Base-by-base conservation (phyloP, 2,888 invertebrate species). In the Spilarctia lutea region DNA sequence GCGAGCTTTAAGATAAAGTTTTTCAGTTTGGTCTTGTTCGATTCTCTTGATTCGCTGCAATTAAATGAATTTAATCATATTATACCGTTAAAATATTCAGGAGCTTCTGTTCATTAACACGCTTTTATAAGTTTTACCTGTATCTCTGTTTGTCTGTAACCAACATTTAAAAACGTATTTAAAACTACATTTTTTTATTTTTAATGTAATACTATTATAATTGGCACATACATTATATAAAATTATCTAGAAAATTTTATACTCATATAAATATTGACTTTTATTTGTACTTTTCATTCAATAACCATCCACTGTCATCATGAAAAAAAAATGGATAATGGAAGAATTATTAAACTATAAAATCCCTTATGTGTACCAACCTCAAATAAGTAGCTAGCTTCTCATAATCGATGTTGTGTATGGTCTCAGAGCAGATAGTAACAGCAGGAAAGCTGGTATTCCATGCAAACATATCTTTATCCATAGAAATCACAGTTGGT, bases 401-500 rank as follows among this genome's bases (percentile, higher is more conserved):
- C 8, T 87, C 88, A 56, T 93, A 91, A 83, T 97, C 96, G 52
- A 97, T 87, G 81, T 96, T 96, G 2, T 42, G 16, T 30, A 70
- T 35, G n/a, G 89, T 93, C 7, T 94, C 90, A 0, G 97, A 97
- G 81, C 98, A 98, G 70, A 98, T 95, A 0, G 97, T 97, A 72
- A 97, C 92, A 48, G 96, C 95, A 0, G 97, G 98, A 82, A 97
- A 97, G 2, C 97, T 96, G 3, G 97, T 97, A 84, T 97, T 97
- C 97, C 97, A 97, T 0, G 97, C 96, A 79, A 97, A 96, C 94
- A 97, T 96, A 88, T 97, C 97, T 3, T 97, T 94, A 89, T 97
- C 97, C 97, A 97, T 97, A 35, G 97, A 97, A 52, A 97, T 96
- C 7, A 97, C 97, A 65, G 97, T 97, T 1, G 97, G 97, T 20